Conservation (phyloP, 1,140 invertebrate species). For the Drosophila kanapiae region DNA sequence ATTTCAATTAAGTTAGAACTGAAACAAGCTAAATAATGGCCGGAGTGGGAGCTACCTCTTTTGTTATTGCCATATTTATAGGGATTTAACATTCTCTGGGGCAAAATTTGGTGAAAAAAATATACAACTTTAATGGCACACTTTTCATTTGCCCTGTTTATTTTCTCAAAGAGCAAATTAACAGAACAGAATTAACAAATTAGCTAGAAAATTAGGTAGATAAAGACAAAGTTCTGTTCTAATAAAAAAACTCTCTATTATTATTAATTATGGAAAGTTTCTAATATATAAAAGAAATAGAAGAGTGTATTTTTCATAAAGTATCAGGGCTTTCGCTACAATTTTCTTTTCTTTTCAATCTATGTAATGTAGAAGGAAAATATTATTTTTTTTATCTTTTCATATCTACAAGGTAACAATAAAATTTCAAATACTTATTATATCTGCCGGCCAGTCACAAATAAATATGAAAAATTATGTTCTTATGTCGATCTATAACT, state of each 20-base stretch:
- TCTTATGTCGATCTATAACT: not conserved
- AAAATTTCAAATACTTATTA: not conserved
- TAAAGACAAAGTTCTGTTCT: not conserved
- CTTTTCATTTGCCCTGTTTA: not conserved
- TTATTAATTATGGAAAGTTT: too few species aligned
- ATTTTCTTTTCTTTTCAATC: too few species aligned
- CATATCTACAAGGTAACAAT: too few species aligned
- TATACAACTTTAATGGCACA: not conserved
- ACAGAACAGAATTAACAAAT: too few species aligned
- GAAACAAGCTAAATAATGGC: constrained; percentile 22
- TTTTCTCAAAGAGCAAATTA: not conserved
- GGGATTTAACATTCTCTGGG: not conserved
- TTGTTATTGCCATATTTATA: constrained; percentile 10
- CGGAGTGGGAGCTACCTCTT: constrained; percentile 6
- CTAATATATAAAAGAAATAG: not conserved
- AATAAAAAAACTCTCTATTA: too few species aligned
- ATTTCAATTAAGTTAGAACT: constrained; percentile 77
- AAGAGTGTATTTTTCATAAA: too few species aligned
- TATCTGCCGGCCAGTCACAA: not conserved
- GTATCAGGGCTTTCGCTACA: too few species aligned
- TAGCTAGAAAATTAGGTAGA: not conserved
- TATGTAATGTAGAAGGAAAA: not conserved
- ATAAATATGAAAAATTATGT: not conserved
- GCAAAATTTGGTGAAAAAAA: too few species aligned
- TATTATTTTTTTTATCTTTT: too few species aligned